A percentile compares a stretch with the other conserved stretches of the same genome.
Conservation (phyloP, 2,888 invertebrate genomes). For the Amorpha juglandis region DNA sequence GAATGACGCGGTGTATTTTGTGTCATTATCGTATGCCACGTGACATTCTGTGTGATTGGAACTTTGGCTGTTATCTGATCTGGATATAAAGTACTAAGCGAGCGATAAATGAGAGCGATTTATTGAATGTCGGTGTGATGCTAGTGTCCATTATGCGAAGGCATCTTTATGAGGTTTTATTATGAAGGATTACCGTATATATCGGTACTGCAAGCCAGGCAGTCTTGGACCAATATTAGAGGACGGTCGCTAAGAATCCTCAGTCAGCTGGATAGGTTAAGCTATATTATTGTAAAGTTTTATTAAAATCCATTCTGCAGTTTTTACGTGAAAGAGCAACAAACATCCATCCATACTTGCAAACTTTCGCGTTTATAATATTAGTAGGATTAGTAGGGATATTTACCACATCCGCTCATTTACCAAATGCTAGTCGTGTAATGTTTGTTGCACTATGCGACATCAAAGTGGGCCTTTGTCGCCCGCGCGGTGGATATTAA, state of each 20-base stretch:
- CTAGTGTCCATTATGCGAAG: not conserved
- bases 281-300: too few species aligned
- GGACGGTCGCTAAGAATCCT: too few species aligned
- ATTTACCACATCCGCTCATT: conserved; percentile 7
- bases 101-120: not conserved
- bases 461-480: conserved; percentile 34
- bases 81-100: not conserved
- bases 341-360: too few species aligned
- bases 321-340: too few species aligned
- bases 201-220: too few species aligned
- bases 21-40: conserved; percentile 20
- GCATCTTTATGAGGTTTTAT: too few species aligned
- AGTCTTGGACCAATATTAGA: too few species aligned
- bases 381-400: not conserved
- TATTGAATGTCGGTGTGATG: too few species aligned
- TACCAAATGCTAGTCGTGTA: not conserved
- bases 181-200: too few species aligned
- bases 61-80: conserved; percentile 8
- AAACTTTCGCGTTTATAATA: too few species aligned
- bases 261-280: too few species aligned
- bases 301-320: too few species aligned
- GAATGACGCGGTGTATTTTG: conserved; percentile 16
- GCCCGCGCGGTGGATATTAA: conserved; percentile 40
- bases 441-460: conserved; percentile 28
- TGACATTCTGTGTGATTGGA: not conserved